phyloP scores from a whole-genome alignment of 2,888 invertebrate species.

The Oegoconia quadripuncta region DNA sequence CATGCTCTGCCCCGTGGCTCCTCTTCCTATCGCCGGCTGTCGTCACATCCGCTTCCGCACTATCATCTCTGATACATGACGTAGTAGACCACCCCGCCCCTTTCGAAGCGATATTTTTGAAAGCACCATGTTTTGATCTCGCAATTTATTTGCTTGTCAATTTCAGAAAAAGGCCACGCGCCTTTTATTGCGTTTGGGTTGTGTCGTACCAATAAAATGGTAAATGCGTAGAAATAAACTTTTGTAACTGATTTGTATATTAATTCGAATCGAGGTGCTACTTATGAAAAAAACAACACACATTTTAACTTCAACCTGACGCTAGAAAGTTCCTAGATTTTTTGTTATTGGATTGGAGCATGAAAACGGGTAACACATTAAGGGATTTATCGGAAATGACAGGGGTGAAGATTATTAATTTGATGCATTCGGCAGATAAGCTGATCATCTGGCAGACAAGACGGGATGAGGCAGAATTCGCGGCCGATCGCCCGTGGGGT shows the following conservation, averaged over 20 bases:
- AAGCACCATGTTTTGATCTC: conserved; percentile 59
- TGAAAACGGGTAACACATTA: conserved; percentile 56
- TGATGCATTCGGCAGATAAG: conserved; percentile 66
- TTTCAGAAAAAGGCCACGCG: conserved; percentile 73
- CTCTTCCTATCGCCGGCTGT: conserved; percentile 62
- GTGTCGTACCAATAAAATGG: conserved; percentile 39
- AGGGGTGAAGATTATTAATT: conserved; percentile 53
- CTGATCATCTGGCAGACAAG: conserved; percentile 36
- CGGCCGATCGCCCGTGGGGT: conserved; percentile 48
- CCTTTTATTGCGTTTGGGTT: conserved; percentile 36
- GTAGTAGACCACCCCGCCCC: conserved; percentile 48
- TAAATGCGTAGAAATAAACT: neutral
- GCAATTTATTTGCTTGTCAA: conserved; percentile 76
- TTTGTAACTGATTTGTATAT: neutral
- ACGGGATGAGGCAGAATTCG: conserved; percentile 25
- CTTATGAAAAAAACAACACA: too few relatives aligned
- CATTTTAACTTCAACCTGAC: too few relatives aligned
- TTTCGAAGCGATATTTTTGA: conserved; percentile 55
- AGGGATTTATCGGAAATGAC: conserved; percentile 59
- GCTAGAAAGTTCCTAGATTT: too few relatives aligned
- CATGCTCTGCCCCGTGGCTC: conserved; percentile 67
- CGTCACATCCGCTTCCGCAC: conserved; percentile 68
- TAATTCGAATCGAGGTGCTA: too few relatives aligned
- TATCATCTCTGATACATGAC: conserved; percentile 53
- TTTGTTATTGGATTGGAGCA: conserved; percentile 1